Evolutionary conservation across 2,797 vertebrate genomes (phyloP), one percentile per base, ranked within the genome.

Genomic region (Takifugu ocellatus): DNA sequence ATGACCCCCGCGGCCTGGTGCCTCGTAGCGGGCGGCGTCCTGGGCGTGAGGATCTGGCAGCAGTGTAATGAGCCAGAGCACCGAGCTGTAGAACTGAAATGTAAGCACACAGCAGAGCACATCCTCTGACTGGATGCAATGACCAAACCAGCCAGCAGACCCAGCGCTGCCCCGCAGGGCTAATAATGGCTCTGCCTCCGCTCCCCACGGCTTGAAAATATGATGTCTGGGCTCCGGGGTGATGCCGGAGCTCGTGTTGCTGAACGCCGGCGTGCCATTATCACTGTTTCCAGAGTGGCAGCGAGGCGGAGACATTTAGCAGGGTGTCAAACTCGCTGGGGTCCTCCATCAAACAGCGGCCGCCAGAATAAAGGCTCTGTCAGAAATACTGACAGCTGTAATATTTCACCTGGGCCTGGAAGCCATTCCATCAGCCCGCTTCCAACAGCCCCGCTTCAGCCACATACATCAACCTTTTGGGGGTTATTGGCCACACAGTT

Each of bases 291-390:
- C 78, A 82, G 59, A 76, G 70, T 72, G 70, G 66, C 77, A 65
- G 72, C 43, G 43, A 83, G 83, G 74, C 65, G 44, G 74, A 62
- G 75, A 79, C 82, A 81, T 86, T 87, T 83, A 88, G 79, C 81
- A 68, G 61, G 62, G 60, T 82, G 85, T 86, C 87, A 83, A 74
- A 83, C 63, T 72, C 53, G 15, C 76, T 73, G 70, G 56, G 76
- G 76, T 77, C 79, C 72, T 87, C 84, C 77, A 84, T 87, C 87
- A 84, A 68, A 80, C 81, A 77, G 79, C 68, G 51, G 79, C 63
- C 16, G 51, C 39, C 66, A 74, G 77, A 83, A 87, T 81, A 85
- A 85, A 86, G 77, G 77, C 75, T 77, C 70, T 83, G 85, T 84
- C 84, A 84, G 52, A 68, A 80, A 71, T 29, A 59, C 59, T 84